Evolutionary conservation across 1,140 invertebrate genomes (phyloP).

Genomic region (Heliconius eleuchia): DNA sequence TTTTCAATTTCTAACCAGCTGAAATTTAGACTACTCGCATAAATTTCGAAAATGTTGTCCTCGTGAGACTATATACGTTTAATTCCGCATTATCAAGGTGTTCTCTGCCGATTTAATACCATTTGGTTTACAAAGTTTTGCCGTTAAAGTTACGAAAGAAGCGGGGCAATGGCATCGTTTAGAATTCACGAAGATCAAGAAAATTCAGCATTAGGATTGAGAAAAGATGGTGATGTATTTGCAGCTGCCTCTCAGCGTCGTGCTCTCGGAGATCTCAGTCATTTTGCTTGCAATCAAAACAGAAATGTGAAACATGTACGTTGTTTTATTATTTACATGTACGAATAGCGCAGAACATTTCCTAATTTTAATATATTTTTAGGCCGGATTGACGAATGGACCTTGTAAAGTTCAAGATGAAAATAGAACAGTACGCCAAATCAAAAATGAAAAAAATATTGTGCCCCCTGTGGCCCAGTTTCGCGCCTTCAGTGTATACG

Average conservation of each 20-base stretch:
- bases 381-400: slow-evolving; percentile 72
- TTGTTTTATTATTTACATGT: slow-evolving; percentile 36
- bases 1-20: slow-evolving; percentile 49
- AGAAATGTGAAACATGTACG: slow-evolving; percentile 71
- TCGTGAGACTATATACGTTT: slow-evolving; percentile 43
- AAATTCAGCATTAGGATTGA: slow-evolving; percentile 75
- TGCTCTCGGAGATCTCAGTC: slow-evolving; percentile 74
- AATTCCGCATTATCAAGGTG: slow-evolving; percentile 51
- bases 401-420: slow-evolving; percentile 76
- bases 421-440: slow-evolving; percentile 69
- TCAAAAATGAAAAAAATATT: slow-evolving; percentile 77
- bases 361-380: slow-evolving; percentile 39
- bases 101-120: slow-evolving; percentile 46
- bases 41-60: slow-evolving; percentile 57
- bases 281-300: slow-evolving; percentile 73
- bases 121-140: slow-evolving; percentile 47
- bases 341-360: background rate
- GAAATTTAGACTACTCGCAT: slow-evolving; percentile 54
- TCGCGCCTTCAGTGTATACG: slow-evolving; percentile 87
- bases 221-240: slow-evolving; percentile 73
- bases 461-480: slow-evolving; percentile 85
- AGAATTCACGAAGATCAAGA: slow-evolving; percentile 86
- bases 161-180: slow-evolving; percentile 83
- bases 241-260: slow-evolving; percentile 81
- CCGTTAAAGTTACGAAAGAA: slow-evolving; percentile 67